phyloP scores from a whole-genome alignment of 2,113 vertebrate genomes.

The Phalacrocorax aristotelis region DNA sequence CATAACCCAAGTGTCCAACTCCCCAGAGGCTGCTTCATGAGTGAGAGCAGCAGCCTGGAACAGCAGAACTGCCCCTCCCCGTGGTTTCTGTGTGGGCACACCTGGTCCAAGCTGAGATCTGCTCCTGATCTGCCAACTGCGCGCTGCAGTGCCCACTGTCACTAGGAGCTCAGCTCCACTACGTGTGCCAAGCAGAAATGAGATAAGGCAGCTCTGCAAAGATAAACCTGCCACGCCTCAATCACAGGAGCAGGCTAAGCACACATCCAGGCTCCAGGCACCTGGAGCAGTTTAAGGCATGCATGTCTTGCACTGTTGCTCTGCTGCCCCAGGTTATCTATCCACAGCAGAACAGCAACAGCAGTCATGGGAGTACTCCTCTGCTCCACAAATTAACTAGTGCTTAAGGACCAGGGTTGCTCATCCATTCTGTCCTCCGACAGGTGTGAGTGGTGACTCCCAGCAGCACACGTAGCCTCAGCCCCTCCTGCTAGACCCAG shows the following conservation, averaged over 20 bases:
- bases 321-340: neutral
- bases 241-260: neutral
- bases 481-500: neutral
- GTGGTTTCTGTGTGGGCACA: neutral
- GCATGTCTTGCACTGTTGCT: neutral
- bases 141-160: neutral
- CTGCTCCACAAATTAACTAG: neutral
- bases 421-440: neutral
- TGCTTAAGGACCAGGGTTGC: neutral
- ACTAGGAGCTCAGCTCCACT: neutral
- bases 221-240: neutral
- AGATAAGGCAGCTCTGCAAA: neutral
- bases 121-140: neutral
- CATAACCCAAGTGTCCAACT: neutral
- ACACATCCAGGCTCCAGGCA: neutral
- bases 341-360: neutral
- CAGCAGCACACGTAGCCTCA: neutral
- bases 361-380: neutral
- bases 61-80: neutral
- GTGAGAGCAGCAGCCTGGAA: neutral
- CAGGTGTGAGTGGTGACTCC: neutral
- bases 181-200: neutral
- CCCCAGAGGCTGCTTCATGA: neutral
- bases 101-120: neutral
- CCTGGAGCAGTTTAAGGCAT: fast-evolving